phyloP scores from a whole-genome alignment of 2,113 vertebrate genomes.

The Oryzias melastigma region DNA sequence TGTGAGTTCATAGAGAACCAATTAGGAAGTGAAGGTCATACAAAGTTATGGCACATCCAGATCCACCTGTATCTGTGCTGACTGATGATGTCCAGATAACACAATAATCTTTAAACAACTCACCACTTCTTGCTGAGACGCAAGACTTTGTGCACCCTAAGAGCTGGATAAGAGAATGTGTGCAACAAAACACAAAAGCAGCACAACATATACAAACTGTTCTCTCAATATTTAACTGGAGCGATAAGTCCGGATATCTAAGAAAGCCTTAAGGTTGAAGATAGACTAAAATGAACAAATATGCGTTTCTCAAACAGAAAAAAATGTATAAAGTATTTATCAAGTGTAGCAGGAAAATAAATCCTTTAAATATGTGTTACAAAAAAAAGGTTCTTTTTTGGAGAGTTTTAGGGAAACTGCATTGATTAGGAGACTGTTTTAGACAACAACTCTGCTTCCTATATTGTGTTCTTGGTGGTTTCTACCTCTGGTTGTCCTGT shows the following conservation, averaged over 20 bases:
- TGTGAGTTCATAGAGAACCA: conserved; percentile 10
- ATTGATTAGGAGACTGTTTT: too few relatives aligned
- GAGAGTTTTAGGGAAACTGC: too few relatives aligned
- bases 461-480: too few relatives aligned
- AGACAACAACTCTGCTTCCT: too few relatives aligned
- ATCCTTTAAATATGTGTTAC: neutral
- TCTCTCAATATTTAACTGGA: conserved; percentile 32
- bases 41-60: conserved; percentile 4
- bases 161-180: neutral
- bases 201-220: conserved; percentile 14
- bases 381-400: neutral
- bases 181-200: conserved; percentile 6
- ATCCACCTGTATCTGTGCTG: neutral
- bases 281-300: neutral
- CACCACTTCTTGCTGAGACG: conserved; percentile 1
- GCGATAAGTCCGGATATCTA: conserved; percentile 32
- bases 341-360: neutral
- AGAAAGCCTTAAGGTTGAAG: conserved; percentile 5
- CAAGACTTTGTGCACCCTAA: conserved; percentile 1
- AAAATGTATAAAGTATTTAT: too few relatives aligned
- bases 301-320: neutral
- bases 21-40: conserved; percentile 23
- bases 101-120: conserved; percentile 6
- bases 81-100: conserved; percentile 6
- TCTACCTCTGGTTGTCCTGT: too few relatives aligned